A percentile compares a stretch with the other conserved stretches of the same genome.
These are phyloP conservation scores for Himalopsyche phryganea DNA, from an alignment of 1,140 invertebrate species.

Conservation along the genomic window DNA sequence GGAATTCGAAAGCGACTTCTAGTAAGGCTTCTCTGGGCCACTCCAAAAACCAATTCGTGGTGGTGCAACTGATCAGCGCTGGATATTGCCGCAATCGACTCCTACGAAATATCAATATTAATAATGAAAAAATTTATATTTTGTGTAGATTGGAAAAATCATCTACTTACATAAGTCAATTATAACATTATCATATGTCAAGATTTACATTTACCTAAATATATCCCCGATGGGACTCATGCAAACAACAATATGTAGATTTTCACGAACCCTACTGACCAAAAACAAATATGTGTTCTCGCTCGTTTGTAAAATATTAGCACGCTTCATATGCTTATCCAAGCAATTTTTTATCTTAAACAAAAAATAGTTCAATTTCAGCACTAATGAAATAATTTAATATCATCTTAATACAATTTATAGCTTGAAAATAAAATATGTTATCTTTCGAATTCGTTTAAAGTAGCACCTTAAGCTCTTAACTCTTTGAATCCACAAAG, in stretches of 20 bases:
- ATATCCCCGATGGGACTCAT: constrained; percentile 82
- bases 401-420: too few species aligned
- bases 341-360: constrained; percentile 67
- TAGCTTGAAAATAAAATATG: too few species aligned
- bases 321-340: constrained; percentile 61
- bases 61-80: constrained; percentile 78
- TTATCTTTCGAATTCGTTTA: too few species aligned
- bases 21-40: constrained; percentile 84
- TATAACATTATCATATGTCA: too few species aligned
- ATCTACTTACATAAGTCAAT: not conserved
- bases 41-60: constrained; percentile 84
- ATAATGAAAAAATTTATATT: not conserved
- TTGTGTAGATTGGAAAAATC: not conserved
- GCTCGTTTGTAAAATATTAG: constrained; percentile 61
- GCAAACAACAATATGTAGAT: constrained; percentile 78
- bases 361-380: too few species aligned
- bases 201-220: constrained; percentile 47
- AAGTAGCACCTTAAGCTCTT: too few species aligned
- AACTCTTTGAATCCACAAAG: constrained; percentile 3
- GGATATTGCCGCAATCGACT: constrained; percentile 81
- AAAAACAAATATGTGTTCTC: constrained; percentile 71
- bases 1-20: constrained; percentile 73
- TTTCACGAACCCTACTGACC: constrained; percentile 69
- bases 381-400: too few species aligned
- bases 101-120: constrained; percentile 41